Evolutionary conservation across 2,888 invertebrate species (phyloP).

Genomic region (Ichneumoninae sp.): DNA sequence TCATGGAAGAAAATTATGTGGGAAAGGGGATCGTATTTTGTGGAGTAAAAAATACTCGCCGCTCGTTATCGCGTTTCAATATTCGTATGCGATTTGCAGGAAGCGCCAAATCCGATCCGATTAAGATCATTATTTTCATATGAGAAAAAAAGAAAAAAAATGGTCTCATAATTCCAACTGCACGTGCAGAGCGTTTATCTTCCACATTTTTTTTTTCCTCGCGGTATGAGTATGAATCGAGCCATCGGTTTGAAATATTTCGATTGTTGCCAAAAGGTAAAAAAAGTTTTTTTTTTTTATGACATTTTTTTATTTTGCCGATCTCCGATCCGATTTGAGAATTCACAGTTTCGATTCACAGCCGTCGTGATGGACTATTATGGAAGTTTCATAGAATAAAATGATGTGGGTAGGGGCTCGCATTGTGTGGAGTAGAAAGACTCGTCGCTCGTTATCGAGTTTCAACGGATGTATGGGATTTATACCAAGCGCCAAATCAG

Average conservation of each 20-base stretch:
- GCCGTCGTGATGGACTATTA: not conserved
- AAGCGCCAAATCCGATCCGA: not conserved
- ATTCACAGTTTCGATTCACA: too few species aligned
- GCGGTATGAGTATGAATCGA: too few species aligned
- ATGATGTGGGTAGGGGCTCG: not conserved
- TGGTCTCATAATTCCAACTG: not conserved
- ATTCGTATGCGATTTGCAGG: not conserved
- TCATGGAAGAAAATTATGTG: not conserved
- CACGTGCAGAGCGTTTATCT: not conserved
- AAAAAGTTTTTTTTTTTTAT: not conserved
- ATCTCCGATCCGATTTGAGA: too few species aligned
- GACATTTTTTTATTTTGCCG: not conserved
- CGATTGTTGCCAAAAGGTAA: too few species aligned
- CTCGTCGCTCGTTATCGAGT: not conserved
- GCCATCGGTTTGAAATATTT: too few species aligned
- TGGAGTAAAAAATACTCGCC: not conserved
- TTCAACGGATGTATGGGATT: not conserved
- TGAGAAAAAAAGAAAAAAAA: not conserved
- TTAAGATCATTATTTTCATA: not conserved
- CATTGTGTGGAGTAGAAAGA: not conserved
- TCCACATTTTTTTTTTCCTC: not conserved
- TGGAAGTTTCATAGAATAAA: not conserved
- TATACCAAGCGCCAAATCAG: not conserved
- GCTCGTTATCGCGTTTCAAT: not conserved
- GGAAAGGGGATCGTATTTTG: not conserved